phyloP scores from a whole-genome alignment of 2,113 vertebrate genomes.

The Pseudopipra pipra region DNA sequence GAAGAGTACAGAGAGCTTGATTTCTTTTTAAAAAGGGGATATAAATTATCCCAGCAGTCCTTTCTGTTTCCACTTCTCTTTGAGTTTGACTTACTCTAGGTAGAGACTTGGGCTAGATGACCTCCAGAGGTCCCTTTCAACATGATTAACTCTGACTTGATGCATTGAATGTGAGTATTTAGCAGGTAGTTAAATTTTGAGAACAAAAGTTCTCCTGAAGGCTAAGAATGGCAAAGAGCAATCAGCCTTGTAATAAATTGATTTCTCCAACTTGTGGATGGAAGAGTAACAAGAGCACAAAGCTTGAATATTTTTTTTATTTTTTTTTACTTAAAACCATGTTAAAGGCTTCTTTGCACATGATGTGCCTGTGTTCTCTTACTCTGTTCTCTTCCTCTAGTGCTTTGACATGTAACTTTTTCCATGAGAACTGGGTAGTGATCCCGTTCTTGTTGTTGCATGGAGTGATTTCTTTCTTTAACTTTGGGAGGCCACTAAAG shows the following conservation, averaged over 20 bases:
- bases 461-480: not conserved
- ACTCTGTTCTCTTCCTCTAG: not conserved
- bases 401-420: not conserved
- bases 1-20: not conserved
- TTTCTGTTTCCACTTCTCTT: not conserved
- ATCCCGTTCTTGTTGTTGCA: not conserved
- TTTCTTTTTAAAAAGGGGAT: not conserved
- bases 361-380: not conserved
- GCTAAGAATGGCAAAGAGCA: not conserved
- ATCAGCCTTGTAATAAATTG: not conserved
- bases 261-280: not conserved
- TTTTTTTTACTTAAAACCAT: not conserved
- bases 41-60: not conserved
- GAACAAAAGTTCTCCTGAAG: not conserved
- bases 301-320: not conserved
- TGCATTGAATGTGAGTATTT: not conserved
- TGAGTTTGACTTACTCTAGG: not conserved
- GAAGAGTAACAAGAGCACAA: not conserved
- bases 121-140: not conserved
- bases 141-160: not conserved
- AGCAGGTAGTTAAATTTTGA: not conserved
- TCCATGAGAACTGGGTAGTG: not conserved
- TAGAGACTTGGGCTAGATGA: not conserved
- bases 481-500: not conserved
- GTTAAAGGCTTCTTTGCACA: not conserved